A percentile compares a stretch with the other conserved stretches of the same genome.
phyloP scores from a whole-genome alignment of 2,888 invertebrate species.

The Epinotia nisella region DNA sequence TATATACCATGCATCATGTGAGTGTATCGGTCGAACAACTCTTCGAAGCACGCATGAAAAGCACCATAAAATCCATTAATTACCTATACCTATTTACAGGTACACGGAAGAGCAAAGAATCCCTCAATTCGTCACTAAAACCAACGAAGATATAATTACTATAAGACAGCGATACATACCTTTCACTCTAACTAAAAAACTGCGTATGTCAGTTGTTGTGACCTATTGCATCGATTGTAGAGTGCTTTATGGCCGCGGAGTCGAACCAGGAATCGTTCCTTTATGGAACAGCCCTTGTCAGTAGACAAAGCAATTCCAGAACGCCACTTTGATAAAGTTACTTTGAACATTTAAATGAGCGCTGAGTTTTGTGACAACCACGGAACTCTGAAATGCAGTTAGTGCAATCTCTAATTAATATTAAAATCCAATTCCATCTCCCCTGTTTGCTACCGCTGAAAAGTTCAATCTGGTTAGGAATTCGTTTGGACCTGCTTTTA shows the following conservation, averaged over 20 bases:
- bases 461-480: conserved; percentile 55
- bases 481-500: conserved; percentile 48
- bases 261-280: not conserved
- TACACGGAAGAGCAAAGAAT: too few relatives aligned
- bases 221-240: too few relatives aligned
- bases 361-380: conserved; percentile 13
- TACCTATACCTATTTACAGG: too few relatives aligned
- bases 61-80: too few relatives aligned
- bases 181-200: too few relatives aligned
- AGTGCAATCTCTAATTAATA: conserved; percentile 61
- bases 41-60: too few relatives aligned
- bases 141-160: too few relatives aligned
- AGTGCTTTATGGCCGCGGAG: not conserved
- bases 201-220: too few relatives aligned
- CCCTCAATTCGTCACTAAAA: too few relatives aligned
- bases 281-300: not conserved
- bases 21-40: too few relatives aligned
- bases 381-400: conserved; percentile 48
- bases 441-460: conserved; percentile 47
- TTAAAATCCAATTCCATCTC: conserved; percentile 61
- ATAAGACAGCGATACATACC: too few relatives aligned
- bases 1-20: too few relatives aligned
- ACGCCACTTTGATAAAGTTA: conserved; percentile 10
- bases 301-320: not conserved
- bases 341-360: conserved; percentile 3